Base-by-base conservation (phyloP, 1,140 invertebrate species). In the Drosophila pachea region DNA sequence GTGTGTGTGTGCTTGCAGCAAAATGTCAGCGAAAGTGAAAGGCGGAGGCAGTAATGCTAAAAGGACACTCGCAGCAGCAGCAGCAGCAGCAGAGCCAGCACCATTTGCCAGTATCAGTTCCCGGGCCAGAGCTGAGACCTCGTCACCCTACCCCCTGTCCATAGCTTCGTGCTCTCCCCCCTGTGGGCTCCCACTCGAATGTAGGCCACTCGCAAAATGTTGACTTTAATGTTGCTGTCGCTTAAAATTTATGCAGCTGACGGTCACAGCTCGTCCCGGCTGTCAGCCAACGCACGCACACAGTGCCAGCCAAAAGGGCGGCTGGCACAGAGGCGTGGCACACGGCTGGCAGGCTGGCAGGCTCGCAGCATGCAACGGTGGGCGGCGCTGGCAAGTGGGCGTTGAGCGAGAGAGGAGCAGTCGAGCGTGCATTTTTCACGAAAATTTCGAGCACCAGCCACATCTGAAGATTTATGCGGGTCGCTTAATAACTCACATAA, bases 221-320 rank as follows among this genome's bases (percentile, higher is more conserved):
- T 83, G 79, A 83, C 79, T 84, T 84, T 84, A 86, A 84, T 83
- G 79, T 76, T 79, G 79, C 79, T 66, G 73, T 78, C 65, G 74
- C 69, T 76, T 79, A 69, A 84, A 84, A 84, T 84, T 86, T 84
- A 84, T 84, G 79, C 81, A 84, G 74, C 73, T 84, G 79, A 84
- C 79, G 76, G 60, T 70, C 75, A 66, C 64, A 55, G 69, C 58
- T 32, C 43, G 49, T 58, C 53, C 48, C 35, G 43, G 35, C 62
- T 66, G 62, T 59, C 68, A 66, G 53, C 31, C 48, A 53, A 8
- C 29, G 8, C 12, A 12, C 22, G 22, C 22, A 22, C 22, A 22
- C 22, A 22, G 22, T 3, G 22, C 35, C 12, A 47, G 42, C 12
- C 40, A 32, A 33, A 4, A 12, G 52, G 12, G 22, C 2, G 52